Base-by-base conservation (phyloP, 2,888 invertebrate genomes). In the Cotesia congregata region DNA sequence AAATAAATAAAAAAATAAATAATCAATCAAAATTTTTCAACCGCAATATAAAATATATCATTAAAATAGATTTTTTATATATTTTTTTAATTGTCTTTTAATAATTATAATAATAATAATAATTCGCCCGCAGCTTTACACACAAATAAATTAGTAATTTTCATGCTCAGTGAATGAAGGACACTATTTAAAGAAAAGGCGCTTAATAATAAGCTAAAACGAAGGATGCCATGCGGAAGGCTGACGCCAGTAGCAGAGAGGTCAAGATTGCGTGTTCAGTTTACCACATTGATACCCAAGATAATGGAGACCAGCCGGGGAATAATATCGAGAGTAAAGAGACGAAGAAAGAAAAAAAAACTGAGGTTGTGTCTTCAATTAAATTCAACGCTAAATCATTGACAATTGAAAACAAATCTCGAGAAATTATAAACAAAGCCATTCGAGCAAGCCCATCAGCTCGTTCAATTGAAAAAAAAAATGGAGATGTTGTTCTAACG, bases 221-320 rank as follows among this genome's bases (percentile, higher is more conserved):
- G 78, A 79, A 81, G 78, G 80, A 86, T 87, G 86, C 86, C 78
- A 87, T 87, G 87, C 85, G 81, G 87, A 87, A 83, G 80, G 81
- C 82, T 70, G 76, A 82, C 69, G 83, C 0, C 50, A 12, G 3
- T 50, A 50, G 81, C 59, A 80, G 81, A 65, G 81, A 77, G 76
- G 69, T 77, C 74, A 82, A 78, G 78, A 83, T 83, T 76, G 74
- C 83, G 77, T 76, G 83, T 40, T 78, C 81, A 40, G 77, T 79
- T 69, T 86, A 86, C 76, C 83, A 84, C 75, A 79, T 82, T 74
- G 76, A 79, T 40, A 80, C 83, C 68, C 84, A 84, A 62, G 84
- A 86, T 75, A 83, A 85, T 74, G 84, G 86, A 41, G 86, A 83
- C 60, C 73, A 83, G 17, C 82, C 83, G 41, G 82, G 83, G 9